Conservation (phyloP, 2,797 vertebrate species). For the Danio aesculapii region DNA sequence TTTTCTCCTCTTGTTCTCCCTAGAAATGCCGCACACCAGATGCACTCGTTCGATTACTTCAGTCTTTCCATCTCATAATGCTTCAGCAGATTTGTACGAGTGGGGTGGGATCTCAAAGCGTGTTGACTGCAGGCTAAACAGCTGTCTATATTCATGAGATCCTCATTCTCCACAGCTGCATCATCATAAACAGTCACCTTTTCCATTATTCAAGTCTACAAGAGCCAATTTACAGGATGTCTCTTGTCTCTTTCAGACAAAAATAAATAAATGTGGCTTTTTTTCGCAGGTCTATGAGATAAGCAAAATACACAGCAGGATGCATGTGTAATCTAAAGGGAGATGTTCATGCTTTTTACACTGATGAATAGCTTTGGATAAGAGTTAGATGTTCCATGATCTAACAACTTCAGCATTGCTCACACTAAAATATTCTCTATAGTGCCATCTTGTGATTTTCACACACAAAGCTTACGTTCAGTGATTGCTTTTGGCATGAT, state of each 20-base stretch:
- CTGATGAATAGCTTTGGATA: constrained; percentile 6
- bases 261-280: not conserved
- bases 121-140: constrained; percentile 61
- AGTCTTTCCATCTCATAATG: constrained; percentile 47
- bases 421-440: not conserved
- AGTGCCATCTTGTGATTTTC: not conserved
- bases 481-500: not conserved
- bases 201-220: constrained; percentile 54
- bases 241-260: constrained; percentile 19
- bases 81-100: constrained; percentile 41
- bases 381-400: constrained; percentile 19
- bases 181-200: constrained; percentile 39
- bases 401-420: constrained; percentile 2
- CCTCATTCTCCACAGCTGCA: constrained; percentile 51
- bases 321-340: constrained; percentile 9
- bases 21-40: constrained; percentile 27
- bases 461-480: not conserved
- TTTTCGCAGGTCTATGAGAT: constrained; percentile 4
- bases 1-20: constrained; percentile 1
- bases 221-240: constrained; percentile 37
- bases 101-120: constrained; percentile 42
- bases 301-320: constrained; percentile 24
- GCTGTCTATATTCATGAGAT: constrained; percentile 65
- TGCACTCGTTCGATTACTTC: constrained; percentile 38
- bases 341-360: constrained; percentile 7